Evolutionary conservation across 2,113 vertebrate genomes (phyloP).

Genomic region (Neolamprologus caudopunctatus): DNA sequence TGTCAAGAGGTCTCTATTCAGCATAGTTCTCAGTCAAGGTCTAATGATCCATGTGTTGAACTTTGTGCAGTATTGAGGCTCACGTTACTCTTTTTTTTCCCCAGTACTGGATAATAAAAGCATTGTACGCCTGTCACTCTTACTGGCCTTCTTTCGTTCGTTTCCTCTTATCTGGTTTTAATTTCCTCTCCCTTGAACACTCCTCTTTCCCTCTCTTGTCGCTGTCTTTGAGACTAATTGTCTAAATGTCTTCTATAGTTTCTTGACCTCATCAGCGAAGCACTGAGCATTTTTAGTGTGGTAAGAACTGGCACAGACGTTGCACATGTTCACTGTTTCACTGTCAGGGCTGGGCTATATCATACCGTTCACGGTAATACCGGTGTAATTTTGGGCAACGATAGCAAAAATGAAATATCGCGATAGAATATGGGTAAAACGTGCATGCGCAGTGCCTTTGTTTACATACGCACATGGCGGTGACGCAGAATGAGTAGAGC

Average conservation of each 20-base stretch:
- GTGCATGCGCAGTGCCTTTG: neutral
- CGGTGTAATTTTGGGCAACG: neutral
- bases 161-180: constrained; percentile 14
- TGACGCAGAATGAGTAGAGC: no score
- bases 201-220: neutral
- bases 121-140: constrained; percentile 39
- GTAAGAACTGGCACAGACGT: neutral
- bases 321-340: neutral
- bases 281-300: neutral
- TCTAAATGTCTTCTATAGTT: neutral
- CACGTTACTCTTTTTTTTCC: constrained; percentile 14
- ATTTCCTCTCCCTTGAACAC: neutral
- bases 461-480: no score
- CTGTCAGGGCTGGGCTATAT: neutral
- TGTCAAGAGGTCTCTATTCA: constrained; percentile 18
- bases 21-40: constrained; percentile 21
- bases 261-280: neutral
- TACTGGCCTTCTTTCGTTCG: neutral
- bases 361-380: neutral
- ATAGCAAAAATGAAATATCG: neutral
- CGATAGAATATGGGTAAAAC: neutral
- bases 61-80: constrained; percentile 40
- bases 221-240: neutral
- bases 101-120: constrained; percentile 47
- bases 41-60: constrained; percentile 52